phyloP scores from a whole-genome alignment of 30 jellyfish, hydroid and myxozoan genomes.

The Aurelia coerulea region DNA sequence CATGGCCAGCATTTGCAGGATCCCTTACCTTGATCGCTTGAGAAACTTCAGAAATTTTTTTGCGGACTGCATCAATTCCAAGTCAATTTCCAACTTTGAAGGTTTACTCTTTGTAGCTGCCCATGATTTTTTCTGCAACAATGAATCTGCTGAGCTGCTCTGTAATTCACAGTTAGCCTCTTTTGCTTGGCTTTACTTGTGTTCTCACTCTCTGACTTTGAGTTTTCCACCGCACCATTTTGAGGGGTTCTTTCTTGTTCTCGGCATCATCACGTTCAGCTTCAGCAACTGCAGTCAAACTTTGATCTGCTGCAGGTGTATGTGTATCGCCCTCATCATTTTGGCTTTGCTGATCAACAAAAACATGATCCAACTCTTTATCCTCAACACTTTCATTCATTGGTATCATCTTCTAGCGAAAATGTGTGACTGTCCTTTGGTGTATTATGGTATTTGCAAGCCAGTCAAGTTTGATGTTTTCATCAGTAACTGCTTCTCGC shows the following conservation, averaged over 20 bases:
- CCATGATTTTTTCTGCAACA: no score
- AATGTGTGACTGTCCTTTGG: conserved; percentile 32
- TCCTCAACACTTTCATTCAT: background rate
- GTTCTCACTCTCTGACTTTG: no score
- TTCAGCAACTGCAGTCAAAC: background rate
- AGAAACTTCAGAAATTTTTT: no score
- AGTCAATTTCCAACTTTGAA: no score
- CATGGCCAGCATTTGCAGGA: no score
- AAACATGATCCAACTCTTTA: background rate
- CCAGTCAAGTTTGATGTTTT: conserved; percentile 29
- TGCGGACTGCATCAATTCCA: no score
- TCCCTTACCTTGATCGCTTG: no score
- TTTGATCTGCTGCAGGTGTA: background rate
- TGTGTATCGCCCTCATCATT: background rate
- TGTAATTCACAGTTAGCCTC: no score
- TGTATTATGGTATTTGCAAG: conserved; percentile 31
- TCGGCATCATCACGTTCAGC: background rate
- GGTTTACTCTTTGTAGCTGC: no score
- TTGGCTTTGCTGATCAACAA: background rate
- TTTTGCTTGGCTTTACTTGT: no score
- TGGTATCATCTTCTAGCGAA: background rate
- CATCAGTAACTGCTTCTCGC: conserved; percentile 27
- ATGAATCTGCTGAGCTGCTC: no score
- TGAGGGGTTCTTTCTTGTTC: background rate
- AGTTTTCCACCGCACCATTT: background rate